phyloP scores from a whole-genome alignment of 2,888 invertebrate species.

The Ganaspis brasiliensis region DNA sequence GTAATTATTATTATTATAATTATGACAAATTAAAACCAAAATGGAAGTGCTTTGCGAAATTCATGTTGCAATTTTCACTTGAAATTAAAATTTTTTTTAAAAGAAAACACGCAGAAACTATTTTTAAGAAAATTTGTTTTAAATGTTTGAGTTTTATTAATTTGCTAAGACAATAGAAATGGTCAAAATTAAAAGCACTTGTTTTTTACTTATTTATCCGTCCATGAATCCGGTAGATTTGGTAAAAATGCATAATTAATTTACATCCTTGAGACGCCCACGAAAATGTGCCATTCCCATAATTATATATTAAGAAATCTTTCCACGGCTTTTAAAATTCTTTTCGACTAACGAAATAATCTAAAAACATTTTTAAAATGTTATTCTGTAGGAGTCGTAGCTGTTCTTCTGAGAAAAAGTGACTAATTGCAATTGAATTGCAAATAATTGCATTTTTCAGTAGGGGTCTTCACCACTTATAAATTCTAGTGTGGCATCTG shows the following conservation, averaged over 20 bases:
- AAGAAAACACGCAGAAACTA: too few relatives aligned
- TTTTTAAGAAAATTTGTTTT: too few relatives aligned
- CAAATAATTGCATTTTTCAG: background rate
- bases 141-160: background rate
- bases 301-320: background rate
- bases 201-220: background rate
- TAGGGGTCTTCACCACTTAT: slow-evolving; percentile 1
- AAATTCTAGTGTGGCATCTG: slow-evolving; percentile 12
- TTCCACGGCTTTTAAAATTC: background rate
- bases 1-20: too few relatives aligned
- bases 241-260: slow-evolving; percentile 13
- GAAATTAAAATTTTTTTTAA: too few relatives aligned
- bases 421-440: slow-evolving; percentile 1
- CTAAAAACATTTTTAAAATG: background rate
- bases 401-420: background rate
- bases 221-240: slow-evolving; percentile 14
- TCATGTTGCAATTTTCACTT: too few relatives aligned
- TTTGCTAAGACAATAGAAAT: background rate
- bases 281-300: slow-evolving; percentile 3
- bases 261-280: slow-evolving; percentile 27
- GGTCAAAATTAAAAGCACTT: background rate
- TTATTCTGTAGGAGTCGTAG: background rate
- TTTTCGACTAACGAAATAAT: slow-evolving; percentile 1
- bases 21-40: too few relatives aligned
- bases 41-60: too few relatives aligned